phyloP scores from a whole-genome alignment of 2,888 invertebrate genomes.

The Adela reaumurella region DNA sequence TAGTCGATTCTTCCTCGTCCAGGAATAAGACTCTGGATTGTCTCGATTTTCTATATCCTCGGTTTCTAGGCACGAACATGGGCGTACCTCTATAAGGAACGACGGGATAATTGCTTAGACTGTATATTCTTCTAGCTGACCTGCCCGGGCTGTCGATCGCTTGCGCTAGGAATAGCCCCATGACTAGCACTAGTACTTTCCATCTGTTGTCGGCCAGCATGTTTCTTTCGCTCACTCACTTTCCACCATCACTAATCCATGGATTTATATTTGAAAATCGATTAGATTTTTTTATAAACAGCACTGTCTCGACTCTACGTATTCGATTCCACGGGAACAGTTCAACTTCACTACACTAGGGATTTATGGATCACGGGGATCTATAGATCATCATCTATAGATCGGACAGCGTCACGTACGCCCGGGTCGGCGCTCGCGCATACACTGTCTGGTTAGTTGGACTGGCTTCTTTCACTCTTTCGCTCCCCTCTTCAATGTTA shows the following conservation, averaged over 20 bases:
- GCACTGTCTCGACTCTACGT: too few species aligned
- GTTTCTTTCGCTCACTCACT: constrained; percentile 43
- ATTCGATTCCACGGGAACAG: background rate
- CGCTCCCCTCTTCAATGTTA: background rate
- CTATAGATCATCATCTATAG: too few species aligned
- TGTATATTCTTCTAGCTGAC: constrained; percentile 35
- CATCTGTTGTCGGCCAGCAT: constrained; percentile 48
- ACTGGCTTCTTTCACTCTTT: background rate
- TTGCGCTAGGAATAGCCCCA: constrained; percentile 27
- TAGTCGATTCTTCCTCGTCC: constrained; percentile 36
- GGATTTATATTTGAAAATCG: constrained; percentile 5
- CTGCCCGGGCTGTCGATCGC: constrained; percentile 34
- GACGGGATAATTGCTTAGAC: constrained; percentile 10
- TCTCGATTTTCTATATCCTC: constrained; percentile 21
- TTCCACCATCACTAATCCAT: constrained; percentile 41
- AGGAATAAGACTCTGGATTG: constrained; percentile 33
- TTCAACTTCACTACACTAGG: too few species aligned
- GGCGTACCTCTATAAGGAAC: constrained; percentile 23
- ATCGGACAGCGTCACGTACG: background rate
- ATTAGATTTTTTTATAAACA: constrained; percentile 6
- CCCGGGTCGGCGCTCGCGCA: background rate
- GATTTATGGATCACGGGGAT: too few species aligned
- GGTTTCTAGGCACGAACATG: constrained; percentile 35
- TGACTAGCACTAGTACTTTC: constrained; percentile 45
- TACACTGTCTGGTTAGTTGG: background rate